Evolutionary conservation across 2,113 vertebrate species (phyloP).

Genomic region (Hyaena hyaena): DNA sequence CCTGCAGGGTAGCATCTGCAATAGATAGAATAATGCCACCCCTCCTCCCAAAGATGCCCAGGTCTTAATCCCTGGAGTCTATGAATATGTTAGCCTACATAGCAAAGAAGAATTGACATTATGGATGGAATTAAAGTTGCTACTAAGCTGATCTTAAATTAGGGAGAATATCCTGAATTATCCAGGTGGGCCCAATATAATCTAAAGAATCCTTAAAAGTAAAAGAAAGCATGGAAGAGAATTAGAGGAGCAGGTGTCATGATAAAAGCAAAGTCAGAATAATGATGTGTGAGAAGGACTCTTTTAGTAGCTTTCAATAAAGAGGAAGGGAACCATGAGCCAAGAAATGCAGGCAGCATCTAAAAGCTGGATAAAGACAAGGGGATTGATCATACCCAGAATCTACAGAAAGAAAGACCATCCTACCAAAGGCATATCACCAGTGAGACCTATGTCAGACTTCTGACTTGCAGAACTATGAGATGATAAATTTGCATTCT

Average conservation of each 20-base stretch:
- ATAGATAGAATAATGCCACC: not conserved
- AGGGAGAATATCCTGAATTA: not conserved
- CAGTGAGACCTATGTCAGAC: not conserved
- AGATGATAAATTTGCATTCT: not conserved
- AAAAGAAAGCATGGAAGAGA: not conserved
- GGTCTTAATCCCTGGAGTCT: not conserved
- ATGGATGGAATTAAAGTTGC: not conserved
- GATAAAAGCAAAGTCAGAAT: not conserved
- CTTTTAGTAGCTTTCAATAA: not conserved
- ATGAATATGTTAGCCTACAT: not conserved
- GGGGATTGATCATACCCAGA: not conserved
- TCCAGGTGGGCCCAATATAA: not conserved
- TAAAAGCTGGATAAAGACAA: not conserved
- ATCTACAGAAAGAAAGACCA: not conserved
- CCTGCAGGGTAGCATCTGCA: not conserved
- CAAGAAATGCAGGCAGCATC: not conserved
- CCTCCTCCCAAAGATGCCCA: not conserved
- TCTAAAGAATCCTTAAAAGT: not conserved
- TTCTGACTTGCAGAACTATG: not conserved
- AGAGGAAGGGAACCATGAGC: not conserved
- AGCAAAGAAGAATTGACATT: not conserved
- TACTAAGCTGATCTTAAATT: not conserved
- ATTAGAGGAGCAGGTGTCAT: not conserved
- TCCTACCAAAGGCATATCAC: not conserved
- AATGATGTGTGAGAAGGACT: not conserved